Conservation (phyloP, 2,113 vertebrate species). For the Candoia aspera region DNA sequence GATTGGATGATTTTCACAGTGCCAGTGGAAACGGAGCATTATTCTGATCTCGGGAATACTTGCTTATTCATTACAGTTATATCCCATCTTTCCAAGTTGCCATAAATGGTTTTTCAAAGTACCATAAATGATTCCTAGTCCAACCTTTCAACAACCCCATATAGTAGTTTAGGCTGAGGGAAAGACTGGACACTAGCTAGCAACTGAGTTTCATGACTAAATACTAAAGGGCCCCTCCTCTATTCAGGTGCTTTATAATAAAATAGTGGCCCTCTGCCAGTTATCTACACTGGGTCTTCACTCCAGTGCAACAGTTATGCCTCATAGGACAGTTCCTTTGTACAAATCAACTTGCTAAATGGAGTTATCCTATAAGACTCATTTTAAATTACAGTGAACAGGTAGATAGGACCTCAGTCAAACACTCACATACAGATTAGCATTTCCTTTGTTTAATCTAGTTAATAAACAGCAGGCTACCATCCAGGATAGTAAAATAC, state of each 20-base stretch:
- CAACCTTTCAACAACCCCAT: neutral
- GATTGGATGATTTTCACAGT: neutral
- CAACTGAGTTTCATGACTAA: neutral
- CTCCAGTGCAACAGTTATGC: neutral
- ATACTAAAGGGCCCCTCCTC: neutral
- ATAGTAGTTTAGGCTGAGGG: neutral
- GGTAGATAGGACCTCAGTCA: neutral
- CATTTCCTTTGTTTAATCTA: neutral
- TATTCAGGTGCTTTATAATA: neutral
- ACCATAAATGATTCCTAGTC: neutral
- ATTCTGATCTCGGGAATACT: neutral
- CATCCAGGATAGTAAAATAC: neutral
- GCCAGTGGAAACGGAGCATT: neutral
- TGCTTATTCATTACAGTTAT: neutral
- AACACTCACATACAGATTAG: neutral
- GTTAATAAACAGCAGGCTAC: neutral
- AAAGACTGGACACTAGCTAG: neutral
- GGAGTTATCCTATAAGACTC: neutral
- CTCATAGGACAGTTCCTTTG: neutral
- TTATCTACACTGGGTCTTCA: neutral
- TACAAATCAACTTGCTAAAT: neutral
- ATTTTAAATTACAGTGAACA: neutral
- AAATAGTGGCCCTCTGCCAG: neutral
- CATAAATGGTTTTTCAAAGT: neutral
- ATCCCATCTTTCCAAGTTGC: neutral